phyloP scores from a whole-genome alignment of 53 echinoderm and acorn worm genomes.

The Luidia sarsii region DNA sequence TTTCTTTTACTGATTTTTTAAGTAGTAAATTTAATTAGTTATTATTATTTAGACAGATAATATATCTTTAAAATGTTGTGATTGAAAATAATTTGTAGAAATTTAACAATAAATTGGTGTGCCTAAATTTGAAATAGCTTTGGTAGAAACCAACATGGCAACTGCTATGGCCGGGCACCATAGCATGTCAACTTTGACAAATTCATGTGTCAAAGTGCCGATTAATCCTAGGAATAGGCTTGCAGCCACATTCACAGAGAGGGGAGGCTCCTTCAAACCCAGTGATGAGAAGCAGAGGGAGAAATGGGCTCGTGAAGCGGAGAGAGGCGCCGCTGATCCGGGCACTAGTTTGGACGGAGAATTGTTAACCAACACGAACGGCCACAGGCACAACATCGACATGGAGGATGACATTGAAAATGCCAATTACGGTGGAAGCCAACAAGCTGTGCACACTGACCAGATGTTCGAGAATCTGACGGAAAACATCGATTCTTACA shows the following conservation, averaged over 20 bases:
- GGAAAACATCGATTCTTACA: conserved; percentile 67
- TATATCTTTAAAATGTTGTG: neutral
- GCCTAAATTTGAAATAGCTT: conserved; percentile 40
- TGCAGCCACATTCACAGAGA: conserved; percentile 70
- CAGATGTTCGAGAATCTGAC: conserved; percentile 67
- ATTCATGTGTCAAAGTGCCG: conserved; percentile 86
- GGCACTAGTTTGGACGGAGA: too few relatives aligned
- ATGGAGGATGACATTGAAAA: neutral
- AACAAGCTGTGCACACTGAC: conserved; percentile 39
- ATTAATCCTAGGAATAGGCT: conserved; percentile 79
- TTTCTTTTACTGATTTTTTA: neutral
- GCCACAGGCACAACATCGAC: neutral
- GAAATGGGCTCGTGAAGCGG: neutral
- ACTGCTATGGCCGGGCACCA: conserved; percentile 72
- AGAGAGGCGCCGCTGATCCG: neutral
- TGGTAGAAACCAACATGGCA: conserved; percentile 80
- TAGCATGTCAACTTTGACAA: conserved; percentile 80
- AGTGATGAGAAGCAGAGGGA: neutral
- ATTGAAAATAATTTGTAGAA: neutral
- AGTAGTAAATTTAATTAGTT: neutral
- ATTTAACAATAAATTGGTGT: neutral
- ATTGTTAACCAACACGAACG: neutral
- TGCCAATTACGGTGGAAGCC: neutral
- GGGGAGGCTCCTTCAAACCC: conserved; percentile 46
- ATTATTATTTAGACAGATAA: neutral